Evolutionary conservation across 1,140 invertebrate genomes (phyloP), one percentile per base, ranked within the genome.

Genomic region (Andrena cerasifolii): DNA sequence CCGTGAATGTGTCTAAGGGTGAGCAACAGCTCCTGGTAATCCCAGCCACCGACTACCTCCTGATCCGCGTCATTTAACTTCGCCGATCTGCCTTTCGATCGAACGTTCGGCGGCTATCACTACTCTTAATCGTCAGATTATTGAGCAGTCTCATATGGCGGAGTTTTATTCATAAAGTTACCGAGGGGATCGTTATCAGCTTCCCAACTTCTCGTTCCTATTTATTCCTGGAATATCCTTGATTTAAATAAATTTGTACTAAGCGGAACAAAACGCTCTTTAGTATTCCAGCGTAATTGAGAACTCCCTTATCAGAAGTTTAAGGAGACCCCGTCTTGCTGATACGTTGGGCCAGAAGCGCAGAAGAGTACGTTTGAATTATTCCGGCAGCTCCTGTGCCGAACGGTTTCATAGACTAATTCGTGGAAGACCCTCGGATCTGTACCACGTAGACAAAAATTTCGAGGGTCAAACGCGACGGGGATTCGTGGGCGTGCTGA

Each of bases 371-470:
- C 26, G 53, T 21, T 18, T 45, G 16, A 31, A 66, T 66, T 66
- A 66, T 51, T 51, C 14, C 3, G 0, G 2, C 10, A 24, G 40
- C 21, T 28, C 14, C 12, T 10, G 0, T 14, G 47, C 16, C 10
- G 26, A 31, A 31, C 21, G 26, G n/a, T 66, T 53, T 53, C 45
- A 2, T 49, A 12, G 12, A 24, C 53, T 78, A 62, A 67, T 63
- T 67, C 43, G 31, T 28, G 45, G n/a, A 47, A 62, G 49, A 33
- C 26, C 45, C 43, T 40, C 21, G 21, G 54, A 72, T 53, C 26
- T 61, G 26, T 21, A 49, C n/a, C n/a, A 40, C 26, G 62, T 63
- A 58, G 54, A 21, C 54, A 40, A 83, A 78, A 73, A 66, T 58
- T 56, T 65, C 24, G 28, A 47, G 26, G 31, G 12, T 28, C 49